These are phyloP conservation scores for Dallia pectoralis DNA, from an alignment of 2,797 vertebrate genomes.

Conservation along the genomic window DNA sequence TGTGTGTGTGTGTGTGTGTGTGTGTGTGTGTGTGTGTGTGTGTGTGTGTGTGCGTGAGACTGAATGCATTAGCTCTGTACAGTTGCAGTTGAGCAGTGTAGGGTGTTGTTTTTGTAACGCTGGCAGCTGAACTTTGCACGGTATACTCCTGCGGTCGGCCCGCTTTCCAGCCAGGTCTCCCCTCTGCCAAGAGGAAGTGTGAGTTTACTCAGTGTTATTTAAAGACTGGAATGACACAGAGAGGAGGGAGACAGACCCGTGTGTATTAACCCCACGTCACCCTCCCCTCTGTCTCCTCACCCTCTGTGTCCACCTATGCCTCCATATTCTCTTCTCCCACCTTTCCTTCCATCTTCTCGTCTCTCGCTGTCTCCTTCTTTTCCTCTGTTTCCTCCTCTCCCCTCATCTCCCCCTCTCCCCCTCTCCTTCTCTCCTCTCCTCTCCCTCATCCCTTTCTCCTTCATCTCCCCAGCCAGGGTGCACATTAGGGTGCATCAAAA, in stretches of 20 bases:
- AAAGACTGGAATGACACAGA: conserved; percentile 5
- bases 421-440: conserved; percentile 11
- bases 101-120: conserved; percentile 41
- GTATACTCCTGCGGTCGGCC: conserved; percentile 27
- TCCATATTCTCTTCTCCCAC: no score
- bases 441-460: conserved; percentile 18
- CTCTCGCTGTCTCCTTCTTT: no score
- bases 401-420: background rate
- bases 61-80: background rate
- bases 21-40: background rate
- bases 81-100: background rate
- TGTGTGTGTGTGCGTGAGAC: background rate
- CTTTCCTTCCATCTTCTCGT: no score
- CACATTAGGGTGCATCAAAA: no score
- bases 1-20: no score
- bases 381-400: background rate
- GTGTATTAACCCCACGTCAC: background rate
- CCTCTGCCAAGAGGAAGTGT: conserved; percentile 30
- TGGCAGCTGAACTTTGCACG: conserved; percentile 49
- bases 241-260: background rate
- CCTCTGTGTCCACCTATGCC: no score
- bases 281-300: background rate
- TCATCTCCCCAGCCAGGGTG: background rate
- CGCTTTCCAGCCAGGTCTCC: background rate
- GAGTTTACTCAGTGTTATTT: conserved; percentile 37